Evolutionary conservation across 2,113 vertebrate genomes (phyloP), one percentile per base, ranked within the genome.

Genomic region (Pantherophis guttatus): DNA sequence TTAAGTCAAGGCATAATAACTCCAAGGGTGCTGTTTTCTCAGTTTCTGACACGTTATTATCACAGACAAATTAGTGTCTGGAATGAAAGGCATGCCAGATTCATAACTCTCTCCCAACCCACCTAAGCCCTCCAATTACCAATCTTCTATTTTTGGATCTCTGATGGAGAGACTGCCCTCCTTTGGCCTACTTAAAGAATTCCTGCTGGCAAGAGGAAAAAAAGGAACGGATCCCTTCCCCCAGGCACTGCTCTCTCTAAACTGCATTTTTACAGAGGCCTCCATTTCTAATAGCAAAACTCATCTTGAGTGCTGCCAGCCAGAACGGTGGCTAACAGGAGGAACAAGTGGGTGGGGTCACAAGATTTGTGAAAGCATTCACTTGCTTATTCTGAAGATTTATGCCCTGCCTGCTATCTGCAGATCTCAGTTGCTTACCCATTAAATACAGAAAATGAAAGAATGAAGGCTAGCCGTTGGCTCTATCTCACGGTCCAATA

Each of bases 1-100:
- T 87, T 65, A 39, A 33, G 6, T 87, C 86, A 53, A 23, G 59
- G 23, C 19, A 87, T 53, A 92, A 91, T 86, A 58, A 65, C 50
- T 50, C 10, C 39, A 62, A 87, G 44, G 50, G 85, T 88, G n/a
- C 86, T 88, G 88, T 92, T 44, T 92, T 88, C 59, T 88, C 86
- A 88, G 59, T 48, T 88, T 89, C 91, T 75, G 52, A 92, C 62
- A 57, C 26, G 53, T 88, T 88, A 87, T 92, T 39, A 92, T 89
- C 87, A 21, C 91, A 89, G 52, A 81, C 33, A 92, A 92, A 89
- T 92, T 81, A 75, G 87, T 48, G 33, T 89, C 52, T 89, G 88
- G 75, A 89, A 89, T 57, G 53, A 29, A 70, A 33, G 24, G 53
- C 52, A 29, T 89, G 59, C n/a, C 91, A 81, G 87, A 81, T 89